Evolutionary conservation across 1,140 invertebrate species (phyloP), one percentile per base, ranked within the genome.

Genomic region (Xylocopa sonorina): DNA sequence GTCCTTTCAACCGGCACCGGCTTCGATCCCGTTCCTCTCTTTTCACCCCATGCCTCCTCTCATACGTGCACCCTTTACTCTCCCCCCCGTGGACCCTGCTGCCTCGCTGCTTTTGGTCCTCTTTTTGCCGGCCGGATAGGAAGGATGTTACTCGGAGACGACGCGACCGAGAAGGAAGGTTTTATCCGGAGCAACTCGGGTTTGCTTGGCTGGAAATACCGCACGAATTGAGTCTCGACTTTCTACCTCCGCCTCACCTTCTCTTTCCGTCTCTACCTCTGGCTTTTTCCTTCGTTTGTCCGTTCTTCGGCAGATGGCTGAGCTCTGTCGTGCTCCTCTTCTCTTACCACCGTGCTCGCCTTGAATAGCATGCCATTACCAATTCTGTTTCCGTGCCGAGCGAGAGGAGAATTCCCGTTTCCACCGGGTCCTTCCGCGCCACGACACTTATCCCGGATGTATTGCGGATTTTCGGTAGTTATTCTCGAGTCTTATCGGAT

Each of bases 1-100:
- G 83, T 81, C 81, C 79, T 81, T 85, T 85, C 83, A 81, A 85
- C 78, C 67, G 72, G 82, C 73, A 85, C 78, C 73, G 78, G 62
- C 73, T 73, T 32, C 57, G 67, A 77, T 69, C 64, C 64, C 62
- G 58, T 81, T 53, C 82, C 78, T 72, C 88, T 73, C 82, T 84
- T 82, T 80, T 24, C 38, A 34, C 29, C 27, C 48, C n/a, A 62
- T 62, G 46, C 55, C 58, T 38, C 9, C 5, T 57, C 43, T 66
- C 41, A 34, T 67, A 53, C 77, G 48, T 67, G 58, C 50, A 69
- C 66, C 34, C 41, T 48, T 1, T n/a, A 41, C 41, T 41, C 53
- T 29, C 27, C 6, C 24, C 21, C 21, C 14, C 32, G 6, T 21
- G 24, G 14, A 2, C 27, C 27, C 27, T n/a, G 1, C 27, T 32